A percentile compares a stretch with the other conserved stretches of the same genome.
phyloP scores from a whole-genome alignment of 2,113 vertebrate genomes.

The Phodopus roborovskii region DNA sequence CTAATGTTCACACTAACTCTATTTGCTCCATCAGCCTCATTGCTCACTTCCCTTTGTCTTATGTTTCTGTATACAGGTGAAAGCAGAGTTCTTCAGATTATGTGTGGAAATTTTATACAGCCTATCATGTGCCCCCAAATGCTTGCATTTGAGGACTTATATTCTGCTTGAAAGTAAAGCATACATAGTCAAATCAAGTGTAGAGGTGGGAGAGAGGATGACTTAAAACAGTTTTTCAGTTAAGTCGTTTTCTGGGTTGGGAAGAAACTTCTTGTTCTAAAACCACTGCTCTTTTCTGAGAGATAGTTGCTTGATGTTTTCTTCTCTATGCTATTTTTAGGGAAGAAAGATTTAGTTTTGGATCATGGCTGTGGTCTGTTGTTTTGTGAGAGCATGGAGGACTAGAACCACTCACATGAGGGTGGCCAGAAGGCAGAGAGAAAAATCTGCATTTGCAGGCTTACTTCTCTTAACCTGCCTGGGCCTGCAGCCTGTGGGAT shows the following conservation, averaged over 20 bases:
- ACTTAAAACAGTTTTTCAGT: not conserved
- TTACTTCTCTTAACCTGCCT: not conserved
- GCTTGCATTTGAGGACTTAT: not conserved
- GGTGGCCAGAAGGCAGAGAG: not conserved
- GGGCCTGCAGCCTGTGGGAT: not conserved
- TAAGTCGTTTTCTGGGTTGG: not conserved
- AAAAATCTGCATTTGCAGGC: not conserved
- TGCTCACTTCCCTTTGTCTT: not conserved
- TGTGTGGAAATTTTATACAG: not conserved
- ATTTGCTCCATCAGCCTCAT: fast-evolving
- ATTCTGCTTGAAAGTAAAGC: not conserved
- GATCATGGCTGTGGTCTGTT: not conserved
- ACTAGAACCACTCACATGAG: not conserved
- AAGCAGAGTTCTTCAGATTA: not conserved
- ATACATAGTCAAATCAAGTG: not conserved
- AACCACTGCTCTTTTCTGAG: not conserved
- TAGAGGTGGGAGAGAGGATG: not conserved
- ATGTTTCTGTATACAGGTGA: not conserved
- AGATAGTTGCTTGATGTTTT: constrained; percentile 1
- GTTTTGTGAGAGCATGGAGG: not conserved
- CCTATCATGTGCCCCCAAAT: not conserved
- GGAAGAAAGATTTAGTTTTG: not conserved
- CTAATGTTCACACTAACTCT: not conserved
- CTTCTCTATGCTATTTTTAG: not conserved
- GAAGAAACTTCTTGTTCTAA: not conserved